Evolutionary conservation across 2,113 vertebrate species (phyloP), one percentile per base, ranked within the genome.

Genomic region (Hippocampus mohnikei): DNA sequence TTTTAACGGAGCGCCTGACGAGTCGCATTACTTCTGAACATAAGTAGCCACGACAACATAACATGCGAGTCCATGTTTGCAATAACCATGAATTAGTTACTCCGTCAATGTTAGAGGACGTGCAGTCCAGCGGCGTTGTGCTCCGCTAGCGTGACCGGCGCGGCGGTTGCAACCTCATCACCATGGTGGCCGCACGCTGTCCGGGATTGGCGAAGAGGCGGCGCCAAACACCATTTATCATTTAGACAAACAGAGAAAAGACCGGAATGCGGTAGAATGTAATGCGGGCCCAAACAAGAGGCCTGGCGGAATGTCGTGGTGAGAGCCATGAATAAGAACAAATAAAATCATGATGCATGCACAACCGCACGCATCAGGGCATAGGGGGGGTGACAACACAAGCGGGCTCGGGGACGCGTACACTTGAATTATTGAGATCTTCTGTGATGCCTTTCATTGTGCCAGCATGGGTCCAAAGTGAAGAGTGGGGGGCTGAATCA

Each of bases 401-500:
- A 82, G 2, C 1, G 40, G 48, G 76, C 76, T 73, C 8, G 73
- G 62, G 76, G 76, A 82, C 81, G 82, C 84, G 86, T 84, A 79
- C 69, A 1, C 69, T 50, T 91, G 33, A 88, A 91, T 90, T 88
- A 90, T 91, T 90, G 68, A 91, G 79, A 73, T 70, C 55, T 76
- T 78, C 56, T 46, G 74, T 80, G 85, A 84, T 37, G 75, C 79
- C 85, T 84, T 74, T 76, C 72, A 15, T 85, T 76, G 80, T 81
- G 78, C 76, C 87, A 82, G 82, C 81, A 12, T 67, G 80, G 83
- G 81, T 84, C 82, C 77, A 61, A 79, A 77, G 72, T 66, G 74
- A 78, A 33, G 69, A 7, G 42, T 6, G 13, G 23, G 41, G 59
- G 80, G 76, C 60, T 74, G 62, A 59, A 69, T 63, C 80, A 72